Evolutionary conservation across 2,113 vertebrate species (phyloP).

Genomic region (Rissa tridactyla): DNA sequence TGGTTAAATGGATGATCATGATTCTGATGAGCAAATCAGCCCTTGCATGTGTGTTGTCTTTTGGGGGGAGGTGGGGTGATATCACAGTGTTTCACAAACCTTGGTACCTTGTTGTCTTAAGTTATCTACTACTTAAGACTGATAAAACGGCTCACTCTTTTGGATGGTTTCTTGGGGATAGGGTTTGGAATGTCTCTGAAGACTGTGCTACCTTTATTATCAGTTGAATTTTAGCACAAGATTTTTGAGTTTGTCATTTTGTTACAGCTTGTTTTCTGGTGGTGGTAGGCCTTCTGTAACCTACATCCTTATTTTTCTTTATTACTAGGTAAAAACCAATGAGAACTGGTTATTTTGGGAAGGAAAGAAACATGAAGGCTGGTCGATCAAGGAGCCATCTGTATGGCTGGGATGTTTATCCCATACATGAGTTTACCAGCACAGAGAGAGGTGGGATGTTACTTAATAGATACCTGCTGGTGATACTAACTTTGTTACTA

Average conservation of each 20-base stretch:
- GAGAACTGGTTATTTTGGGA: not conserved
- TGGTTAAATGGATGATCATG: not conserved
- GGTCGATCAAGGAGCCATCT: not conserved
- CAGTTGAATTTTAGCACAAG: not conserved
- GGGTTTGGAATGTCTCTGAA: not conserved
- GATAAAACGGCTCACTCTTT: not conserved
- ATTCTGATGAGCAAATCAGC: not conserved
- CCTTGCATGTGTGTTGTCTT: not conserved
- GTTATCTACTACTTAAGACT: not conserved
- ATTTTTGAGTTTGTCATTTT: not conserved
- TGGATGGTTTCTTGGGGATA: not conserved
- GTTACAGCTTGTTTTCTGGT: not conserved
- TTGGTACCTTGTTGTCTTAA: not conserved
- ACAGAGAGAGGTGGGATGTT: not conserved
- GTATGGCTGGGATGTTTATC: not conserved
- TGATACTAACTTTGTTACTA: not conserved
- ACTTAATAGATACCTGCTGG: not conserved
- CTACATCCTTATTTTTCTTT: not conserved
- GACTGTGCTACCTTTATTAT: not conserved
- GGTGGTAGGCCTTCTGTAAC: not conserved
- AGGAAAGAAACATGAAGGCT: not conserved
- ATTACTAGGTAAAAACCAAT: not conserved
- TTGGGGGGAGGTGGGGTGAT: not conserved
- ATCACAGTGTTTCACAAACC: not conserved
- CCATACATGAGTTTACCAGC: not conserved